Evolutionary conservation across 2,797 vertebrate genomes (phyloP), one percentile per base, ranked within the genome.

Genomic region (Myotis pilosus): DNA sequence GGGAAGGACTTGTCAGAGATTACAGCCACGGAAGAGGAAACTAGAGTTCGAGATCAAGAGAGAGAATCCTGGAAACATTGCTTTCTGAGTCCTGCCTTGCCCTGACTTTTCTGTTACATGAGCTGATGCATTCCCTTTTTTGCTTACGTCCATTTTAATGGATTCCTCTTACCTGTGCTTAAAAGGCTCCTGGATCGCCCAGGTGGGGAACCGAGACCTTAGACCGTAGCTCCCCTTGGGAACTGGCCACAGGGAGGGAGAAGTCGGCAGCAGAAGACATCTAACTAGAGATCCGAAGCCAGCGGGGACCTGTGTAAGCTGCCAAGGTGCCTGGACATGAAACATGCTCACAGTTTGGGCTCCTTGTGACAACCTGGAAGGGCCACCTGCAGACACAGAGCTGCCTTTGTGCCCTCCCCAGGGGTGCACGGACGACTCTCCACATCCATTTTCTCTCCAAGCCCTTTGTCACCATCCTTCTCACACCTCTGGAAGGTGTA

Each of bases 351-450:
- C 33, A 36, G 1, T 2, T 1, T 5, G 1, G 51, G 44, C 7
- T 55, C 8, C 0, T 20, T 15, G 1, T 0, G 11, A 12, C 0
- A 28, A n/a, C 53, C 36, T 2, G 1, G 10, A 17, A 81, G 44
- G 23, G 33, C 91, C 49, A 1, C 6, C 4, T 2, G 69, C 3
- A 9, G 82, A 49, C 38, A 6, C 15, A 5, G 53, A 36, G 68
- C 69, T 15, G 23, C 7, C 1, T 11, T 0, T 2, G 47, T 15
- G 23, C 15, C 71, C 75, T n/a, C 41, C n/a, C 38, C 47, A 6
- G 36, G 13, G 38, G 44, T 11, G 22, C 16, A 1, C 0, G 1
- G 53, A 23, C 47, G 38, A 4, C 36, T 23, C 53, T 23, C n/a
- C 5, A 28, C 3, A 12, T 6, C 49, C 10, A 8, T 2, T 57